phyloP scores from a whole-genome alignment of 1,140 invertebrate genomes.

The Gryllus bimaculatus region DNA sequence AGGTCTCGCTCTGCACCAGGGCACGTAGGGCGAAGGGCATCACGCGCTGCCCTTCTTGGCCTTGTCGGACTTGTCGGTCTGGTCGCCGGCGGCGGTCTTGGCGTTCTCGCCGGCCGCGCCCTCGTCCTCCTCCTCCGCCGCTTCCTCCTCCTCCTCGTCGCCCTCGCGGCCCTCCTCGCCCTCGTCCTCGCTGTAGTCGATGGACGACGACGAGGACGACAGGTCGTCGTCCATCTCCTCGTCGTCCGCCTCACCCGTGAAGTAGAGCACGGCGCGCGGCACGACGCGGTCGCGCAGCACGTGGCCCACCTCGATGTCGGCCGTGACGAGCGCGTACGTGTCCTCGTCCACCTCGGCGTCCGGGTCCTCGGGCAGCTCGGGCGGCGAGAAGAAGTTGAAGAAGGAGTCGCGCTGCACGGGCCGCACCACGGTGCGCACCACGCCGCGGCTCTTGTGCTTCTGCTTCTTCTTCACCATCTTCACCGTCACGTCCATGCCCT shows the following conservation, averaged over 20 bases:
- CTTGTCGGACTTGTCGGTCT: not conserved
- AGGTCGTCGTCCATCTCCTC: not conserved
- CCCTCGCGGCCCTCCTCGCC: not conserved
- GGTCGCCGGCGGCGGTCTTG: not conserved
- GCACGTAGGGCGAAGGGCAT: no score
- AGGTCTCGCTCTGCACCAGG: not conserved
- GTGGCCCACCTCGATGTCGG: not conserved
- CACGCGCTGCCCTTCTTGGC: not conserved
- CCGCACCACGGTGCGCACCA: not conserved
- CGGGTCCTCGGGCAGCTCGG: not conserved
- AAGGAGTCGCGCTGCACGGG: not conserved
- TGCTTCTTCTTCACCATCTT: slow-evolving; percentile 4
- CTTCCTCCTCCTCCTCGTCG: not conserved
- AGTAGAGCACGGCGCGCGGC: not conserved
- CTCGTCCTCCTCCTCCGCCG: not conserved
- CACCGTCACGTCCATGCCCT: not conserved
- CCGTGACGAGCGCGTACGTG: not conserved
- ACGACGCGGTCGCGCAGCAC: not conserved
- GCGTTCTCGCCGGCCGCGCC: no score
- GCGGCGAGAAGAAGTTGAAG: not conserved
- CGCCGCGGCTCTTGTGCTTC: not conserved
- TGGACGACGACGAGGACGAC: not conserved
- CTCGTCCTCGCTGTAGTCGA: not conserved
- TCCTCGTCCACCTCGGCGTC: not conserved
- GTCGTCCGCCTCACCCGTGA: not conserved